Percentiles rank a stretch among this genome's conserved stretches.
Evolutionary conservation across 1,140 invertebrate species (phyloP).

Genomic region (Oedothorax gibbosus): DNA sequence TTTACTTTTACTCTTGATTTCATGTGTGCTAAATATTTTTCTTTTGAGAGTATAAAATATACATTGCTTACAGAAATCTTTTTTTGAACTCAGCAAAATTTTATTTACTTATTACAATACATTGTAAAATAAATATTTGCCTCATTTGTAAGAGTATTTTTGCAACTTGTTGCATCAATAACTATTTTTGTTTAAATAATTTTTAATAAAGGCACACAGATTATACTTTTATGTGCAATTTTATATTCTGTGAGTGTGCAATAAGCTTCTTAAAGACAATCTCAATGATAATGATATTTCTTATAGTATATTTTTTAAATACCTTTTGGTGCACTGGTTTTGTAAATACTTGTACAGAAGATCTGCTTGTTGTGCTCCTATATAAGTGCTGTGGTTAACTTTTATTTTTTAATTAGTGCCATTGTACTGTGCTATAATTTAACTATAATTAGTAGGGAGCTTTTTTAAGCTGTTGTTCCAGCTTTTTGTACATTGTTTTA

Average conservation of each 20-base stretch:
- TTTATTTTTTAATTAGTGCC: constrained; percentile 29
- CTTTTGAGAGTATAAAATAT: not conserved
- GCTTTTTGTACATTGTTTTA: constrained; percentile 50
- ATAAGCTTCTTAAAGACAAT: constrained; percentile 48
- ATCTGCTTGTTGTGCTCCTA: constrained; percentile 14
- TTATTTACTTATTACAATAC: not conserved
- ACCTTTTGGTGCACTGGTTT: constrained; percentile 26
- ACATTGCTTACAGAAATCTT: not conserved
- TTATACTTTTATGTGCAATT: constrained; percentile 27
- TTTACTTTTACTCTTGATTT: not conserved
- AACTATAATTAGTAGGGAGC: constrained; percentile 42
- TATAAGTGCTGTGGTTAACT: constrained; percentile 9
- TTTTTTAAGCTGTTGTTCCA: constrained; percentile 30
- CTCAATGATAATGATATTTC: constrained; percentile 2
- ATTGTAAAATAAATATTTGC: not conserved
- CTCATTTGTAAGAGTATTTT: not conserved
- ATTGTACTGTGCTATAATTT: constrained; percentile 23
- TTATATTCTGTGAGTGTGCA: constrained; percentile 39
- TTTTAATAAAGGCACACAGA: not conserved
- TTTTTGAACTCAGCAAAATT: not conserved
- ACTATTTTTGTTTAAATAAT: not conserved
- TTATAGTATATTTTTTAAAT: constrained; percentile 23
- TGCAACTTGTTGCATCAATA: not conserved
- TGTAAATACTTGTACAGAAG: constrained; percentile 58
- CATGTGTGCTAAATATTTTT: not conserved